Conservation (phyloP, 2,113 vertebrate genomes). For the Bambusicola thoracicus region DNA sequence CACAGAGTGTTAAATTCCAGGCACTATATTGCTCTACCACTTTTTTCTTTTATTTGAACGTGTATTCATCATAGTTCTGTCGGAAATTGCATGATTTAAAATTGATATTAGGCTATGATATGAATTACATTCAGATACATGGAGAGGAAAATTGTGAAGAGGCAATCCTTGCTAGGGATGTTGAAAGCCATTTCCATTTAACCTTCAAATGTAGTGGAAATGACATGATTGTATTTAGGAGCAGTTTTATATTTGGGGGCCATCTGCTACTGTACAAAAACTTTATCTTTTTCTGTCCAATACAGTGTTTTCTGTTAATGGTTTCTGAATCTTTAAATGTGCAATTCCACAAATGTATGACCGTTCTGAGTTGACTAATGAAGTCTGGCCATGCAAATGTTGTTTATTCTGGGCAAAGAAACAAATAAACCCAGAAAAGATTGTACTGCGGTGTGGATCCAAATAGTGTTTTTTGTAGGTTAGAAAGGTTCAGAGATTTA, state of each 20-base stretch:
- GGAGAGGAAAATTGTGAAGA: constrained; percentile 36
- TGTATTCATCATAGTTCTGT: constrained; percentile 69
- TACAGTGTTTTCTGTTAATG: neutral
- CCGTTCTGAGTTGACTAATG: neutral
- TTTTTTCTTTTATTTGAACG: constrained; percentile 71
- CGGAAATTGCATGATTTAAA: constrained; percentile 77
- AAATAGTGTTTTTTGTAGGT: neutral
- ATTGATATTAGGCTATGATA: constrained; percentile 70
- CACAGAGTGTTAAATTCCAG: constrained; percentile 78
- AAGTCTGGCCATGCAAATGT: neutral
- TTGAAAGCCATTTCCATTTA: constrained; percentile 53
- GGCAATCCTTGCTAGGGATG: constrained; percentile 21
- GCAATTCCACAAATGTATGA: neutral
- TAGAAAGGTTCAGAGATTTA: neutral
- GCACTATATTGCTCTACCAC: constrained; percentile 68
- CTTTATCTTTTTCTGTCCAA: neutral
- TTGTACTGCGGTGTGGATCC: neutral
- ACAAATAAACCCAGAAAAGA: neutral
- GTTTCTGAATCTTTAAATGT: neutral
- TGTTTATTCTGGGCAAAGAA: neutral
- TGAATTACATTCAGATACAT: constrained; percentile 69
- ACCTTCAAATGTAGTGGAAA: constrained; percentile 30
- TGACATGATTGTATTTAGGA: neutral
- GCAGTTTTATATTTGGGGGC: constrained; percentile 45
- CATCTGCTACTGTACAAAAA: constrained; percentile 20